phyloP scores from a whole-genome alignment of 2,888 invertebrate genomes.

The Dynastes maya region DNA sequence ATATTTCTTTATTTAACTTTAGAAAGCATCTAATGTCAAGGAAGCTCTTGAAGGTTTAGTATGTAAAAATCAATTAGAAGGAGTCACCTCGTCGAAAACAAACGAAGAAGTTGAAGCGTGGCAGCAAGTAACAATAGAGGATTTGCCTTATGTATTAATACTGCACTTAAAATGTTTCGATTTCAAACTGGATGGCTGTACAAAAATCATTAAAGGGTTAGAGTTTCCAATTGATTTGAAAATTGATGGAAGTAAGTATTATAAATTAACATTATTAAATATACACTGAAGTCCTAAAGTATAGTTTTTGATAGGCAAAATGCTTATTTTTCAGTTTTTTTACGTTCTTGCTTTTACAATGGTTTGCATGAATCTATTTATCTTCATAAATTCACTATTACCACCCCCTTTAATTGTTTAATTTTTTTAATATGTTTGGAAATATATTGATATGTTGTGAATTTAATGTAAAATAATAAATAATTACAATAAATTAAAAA shows the following conservation, averaged over 20 bases:
- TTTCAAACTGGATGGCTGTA: constrained; percentile 87
- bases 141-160: constrained; percentile 90
- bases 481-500: too few species aligned
- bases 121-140: constrained; percentile 91
- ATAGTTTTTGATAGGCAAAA: too few species aligned
- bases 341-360: too few species aligned
- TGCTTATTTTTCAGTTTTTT: too few species aligned
- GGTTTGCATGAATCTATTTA: too few species aligned
- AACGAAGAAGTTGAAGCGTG: constrained; percentile 90
- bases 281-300: too few species aligned
- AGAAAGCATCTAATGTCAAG: constrained; percentile 88
- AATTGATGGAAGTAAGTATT: constrained; percentile 87
- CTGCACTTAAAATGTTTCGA: constrained; percentile 97
- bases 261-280: neutral
- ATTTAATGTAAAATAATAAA: too few species aligned
- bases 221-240: constrained; percentile 93
- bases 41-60: constrained; percentile 92
- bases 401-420: too few species aligned
- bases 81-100: constrained; percentile 86
- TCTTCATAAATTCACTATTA: too few species aligned
- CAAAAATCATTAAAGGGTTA: constrained; percentile 92
- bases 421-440: too few species aligned
- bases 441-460: too few species aligned
- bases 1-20: constrained; percentile 57
- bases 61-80: constrained; percentile 88